Evolutionary conservation across 2,113 vertebrate species (phyloP).

Genomic region (Trogon melanurus): DNA sequence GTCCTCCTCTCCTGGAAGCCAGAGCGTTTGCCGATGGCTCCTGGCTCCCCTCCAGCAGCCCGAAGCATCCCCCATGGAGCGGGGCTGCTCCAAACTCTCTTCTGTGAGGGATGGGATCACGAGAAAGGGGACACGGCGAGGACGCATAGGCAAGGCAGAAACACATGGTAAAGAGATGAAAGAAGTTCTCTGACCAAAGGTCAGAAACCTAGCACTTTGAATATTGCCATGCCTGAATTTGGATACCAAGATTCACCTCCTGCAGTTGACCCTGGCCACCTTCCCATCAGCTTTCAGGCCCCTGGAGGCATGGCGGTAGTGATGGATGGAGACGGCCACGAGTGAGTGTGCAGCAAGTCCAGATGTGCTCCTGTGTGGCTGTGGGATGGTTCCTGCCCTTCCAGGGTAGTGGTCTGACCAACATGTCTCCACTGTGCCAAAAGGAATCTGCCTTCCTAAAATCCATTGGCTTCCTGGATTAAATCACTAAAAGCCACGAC

Average conservation of each 20-base stretch:
- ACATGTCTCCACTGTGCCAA: not conserved
- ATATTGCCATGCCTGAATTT: not conserved
- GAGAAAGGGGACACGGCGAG: not conserved
- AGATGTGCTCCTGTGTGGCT: not conserved
- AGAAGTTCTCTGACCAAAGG: not conserved
- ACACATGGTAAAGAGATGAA: not conserved
- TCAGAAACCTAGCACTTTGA: not conserved
- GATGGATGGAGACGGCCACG: too few species aligned
- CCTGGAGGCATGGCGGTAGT: not conserved
- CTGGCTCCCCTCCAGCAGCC: not conserved
- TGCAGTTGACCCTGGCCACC: not conserved
- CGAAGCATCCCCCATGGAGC: not conserved
- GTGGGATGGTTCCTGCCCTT: not conserved
- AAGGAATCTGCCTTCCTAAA: not conserved
- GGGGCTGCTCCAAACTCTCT: not conserved
- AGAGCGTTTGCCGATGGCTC: rapidly evolving
- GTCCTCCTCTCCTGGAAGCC: not conserved
- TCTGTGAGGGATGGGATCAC: not conserved
- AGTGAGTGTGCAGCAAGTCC: not conserved
- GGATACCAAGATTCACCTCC: not conserved
- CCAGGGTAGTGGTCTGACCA: not conserved
- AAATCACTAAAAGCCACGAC: not conserved
- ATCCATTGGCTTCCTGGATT: not conserved
- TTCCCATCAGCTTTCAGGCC: not conserved
- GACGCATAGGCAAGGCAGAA: not conserved